Evolutionary conservation across 1,140 invertebrate genomes (phyloP), one percentile per base, ranked within the genome.

Genomic region (Orius laevigatus): DNA sequence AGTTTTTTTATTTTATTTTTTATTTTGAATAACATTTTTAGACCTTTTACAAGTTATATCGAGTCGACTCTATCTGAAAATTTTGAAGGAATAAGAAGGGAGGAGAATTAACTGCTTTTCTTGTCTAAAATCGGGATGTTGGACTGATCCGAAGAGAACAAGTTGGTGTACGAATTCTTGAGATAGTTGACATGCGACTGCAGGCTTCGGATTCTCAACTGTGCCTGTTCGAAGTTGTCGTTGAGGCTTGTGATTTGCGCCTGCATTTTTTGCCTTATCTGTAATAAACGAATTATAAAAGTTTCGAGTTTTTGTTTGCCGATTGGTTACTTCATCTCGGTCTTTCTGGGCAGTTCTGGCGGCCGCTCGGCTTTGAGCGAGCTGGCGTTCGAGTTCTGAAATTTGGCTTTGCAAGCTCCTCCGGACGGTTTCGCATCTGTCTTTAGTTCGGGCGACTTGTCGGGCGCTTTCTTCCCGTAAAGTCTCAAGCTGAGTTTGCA

Each of bases 381-480:
- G 56, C 56, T 79, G 75, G 49, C 70, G 65, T 56, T 81, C 78
- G 57, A 79, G 60, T 51, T 78, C 75, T 1, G 68, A 66, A 18
- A 81, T 70, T 55, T 79, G 72, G 16, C 68, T 69, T 59, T 79
- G 77, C 59, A 76, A 67, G 9, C 67, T 66, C 53, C 65, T 61
- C 32, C 72, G 66, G 2, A 74, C 64, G 1, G 67, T 66, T 52
- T 84, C 80, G 8, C 73, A 73, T 33, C 78, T 67, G 42, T 79
- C 77, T 50, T 79, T 79, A 8, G 73, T 72, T 11, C 77, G 66
- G 1, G 72, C 69, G 0, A 84, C 68, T 50, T 81, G 79, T 40
- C 80, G 66, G 0, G 79, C 78, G 0, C 78, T 77, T 55, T 84
- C 79, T 44, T 81, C 76, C 3, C 80, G 62, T 6, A 79, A 65